A percentile compares a stretch with the other conserved stretches of the same genome.
phyloP scores from a whole-genome alignment of 1,140 invertebrate genomes.

The Cydia pomonella region DNA sequence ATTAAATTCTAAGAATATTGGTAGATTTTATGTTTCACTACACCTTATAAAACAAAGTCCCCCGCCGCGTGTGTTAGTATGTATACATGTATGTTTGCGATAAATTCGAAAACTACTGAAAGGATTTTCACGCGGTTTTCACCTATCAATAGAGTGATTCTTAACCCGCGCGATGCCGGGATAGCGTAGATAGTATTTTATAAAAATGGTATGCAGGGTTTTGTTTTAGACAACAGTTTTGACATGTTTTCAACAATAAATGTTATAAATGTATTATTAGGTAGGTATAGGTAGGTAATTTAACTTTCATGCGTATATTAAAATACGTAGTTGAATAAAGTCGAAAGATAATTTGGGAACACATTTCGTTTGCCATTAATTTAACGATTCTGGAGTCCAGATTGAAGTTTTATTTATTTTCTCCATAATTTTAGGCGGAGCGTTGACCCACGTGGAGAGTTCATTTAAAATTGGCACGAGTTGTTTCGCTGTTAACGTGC shows the following conservation, averaged over 20 bases:
- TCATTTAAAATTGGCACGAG: slow-evolving; percentile 2
- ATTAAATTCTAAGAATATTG: not conserved
- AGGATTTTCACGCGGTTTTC: too few species aligned
- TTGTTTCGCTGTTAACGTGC: not conserved
- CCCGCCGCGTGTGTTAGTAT: too few species aligned
- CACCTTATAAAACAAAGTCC: too few species aligned
- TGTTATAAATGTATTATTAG: too few species aligned
- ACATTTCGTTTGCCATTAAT: not conserved
- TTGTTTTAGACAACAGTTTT: too few species aligned
- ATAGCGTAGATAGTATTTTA: too few species aligned
- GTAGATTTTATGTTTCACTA: not conserved
- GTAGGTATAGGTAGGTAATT: not conserved
- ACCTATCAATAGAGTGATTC: too few species aligned
- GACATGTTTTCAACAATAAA: too few species aligned
- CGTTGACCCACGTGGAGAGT: not conserved
- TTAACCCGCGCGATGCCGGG: too few species aligned
- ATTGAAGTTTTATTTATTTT: not conserved
- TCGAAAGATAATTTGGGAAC: not conserved
- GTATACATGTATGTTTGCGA: too few species aligned
- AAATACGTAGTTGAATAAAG: not conserved
- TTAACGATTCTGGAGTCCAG: not conserved
- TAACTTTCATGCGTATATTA: not conserved
- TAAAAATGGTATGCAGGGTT: too few species aligned
- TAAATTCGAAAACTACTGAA: too few species aligned
- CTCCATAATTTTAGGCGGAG: not conserved